A percentile compares a stretch with the other conserved stretches of the same genome.
Evolutionary conservation across 2,888 invertebrate species (phyloP).

Genomic region (Ethmia dodecea): DNA sequence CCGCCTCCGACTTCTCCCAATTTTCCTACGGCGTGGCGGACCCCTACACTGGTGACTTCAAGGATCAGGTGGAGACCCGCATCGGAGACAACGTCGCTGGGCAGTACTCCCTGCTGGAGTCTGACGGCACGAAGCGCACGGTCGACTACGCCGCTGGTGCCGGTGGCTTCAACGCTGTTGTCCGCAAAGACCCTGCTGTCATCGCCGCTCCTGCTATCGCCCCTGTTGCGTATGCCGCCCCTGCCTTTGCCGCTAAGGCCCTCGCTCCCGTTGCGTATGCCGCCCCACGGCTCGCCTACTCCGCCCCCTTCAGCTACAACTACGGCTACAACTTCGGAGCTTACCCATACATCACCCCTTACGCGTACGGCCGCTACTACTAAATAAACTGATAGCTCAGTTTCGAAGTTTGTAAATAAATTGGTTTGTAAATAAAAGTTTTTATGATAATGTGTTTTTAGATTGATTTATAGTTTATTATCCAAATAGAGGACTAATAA

Average conservation of each 20-base stretch:
- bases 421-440: slow-evolving; percentile 32
- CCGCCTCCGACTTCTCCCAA: slow-evolving; percentile 47
- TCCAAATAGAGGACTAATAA: too few relatives aligned
- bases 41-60: slow-evolving; percentile 74
- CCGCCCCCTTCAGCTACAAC: slow-evolving; percentile 7
- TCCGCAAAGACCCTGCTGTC: slow-evolving; percentile 63
- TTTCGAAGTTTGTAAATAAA: slow-evolving; percentile 30
- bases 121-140: slow-evolving; percentile 72
- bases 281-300: slow-evolving; percentile 14
- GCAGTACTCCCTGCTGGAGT: slow-evolving; percentile 72
- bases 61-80: slow-evolving; percentile 71
- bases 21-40: slow-evolving; percentile 78
- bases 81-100: slow-evolving; percentile 70
- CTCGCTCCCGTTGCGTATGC: slow-evolving; percentile 20
- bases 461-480: too few relatives aligned
- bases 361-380: slow-evolving; percentile 34
- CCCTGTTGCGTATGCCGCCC: slow-evolving; percentile 20
- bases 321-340: slow-evolving; percentile 9
- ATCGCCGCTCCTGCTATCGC: slow-evolving; percentile 22
- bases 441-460: background rate
- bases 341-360: slow-evolving; percentile 24
- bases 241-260: slow-evolving; percentile 20
- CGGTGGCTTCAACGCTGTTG: slow-evolving; percentile 75
- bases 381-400: slow-evolving; percentile 20
- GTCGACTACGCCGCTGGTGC: slow-evolving; percentile 77